Conservation (phyloP, 2,113 vertebrate species). For the Neopipo cinnamomea region DNA sequence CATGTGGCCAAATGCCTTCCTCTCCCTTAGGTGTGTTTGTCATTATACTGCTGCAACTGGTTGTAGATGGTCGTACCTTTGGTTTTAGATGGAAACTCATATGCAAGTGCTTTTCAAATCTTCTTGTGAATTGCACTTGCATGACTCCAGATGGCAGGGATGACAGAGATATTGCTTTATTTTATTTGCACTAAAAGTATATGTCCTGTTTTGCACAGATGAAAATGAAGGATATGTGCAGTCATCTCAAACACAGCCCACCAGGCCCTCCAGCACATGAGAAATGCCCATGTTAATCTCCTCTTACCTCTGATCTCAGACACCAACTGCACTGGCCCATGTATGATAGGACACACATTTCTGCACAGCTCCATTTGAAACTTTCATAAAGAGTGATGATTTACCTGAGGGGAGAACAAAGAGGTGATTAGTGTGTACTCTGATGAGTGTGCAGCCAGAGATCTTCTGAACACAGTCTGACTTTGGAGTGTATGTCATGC, state of each 20-base stretch:
- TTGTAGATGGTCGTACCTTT: not conserved
- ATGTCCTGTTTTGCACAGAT: not conserved
- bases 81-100: not conserved
- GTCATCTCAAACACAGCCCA: not conserved
- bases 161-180: not conserved
- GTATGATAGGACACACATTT: not conserved
- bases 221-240: not conserved
- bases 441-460: not conserved
- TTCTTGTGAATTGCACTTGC: not conserved
- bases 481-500: not conserved
- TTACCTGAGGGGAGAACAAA: not conserved
- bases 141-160: not conserved
- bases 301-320: not conserved
- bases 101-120: not conserved
- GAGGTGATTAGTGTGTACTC: not conserved
- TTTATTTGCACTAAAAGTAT: not conserved
- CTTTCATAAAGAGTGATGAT: not conserved
- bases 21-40: not conserved
- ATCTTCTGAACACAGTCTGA: not conserved
- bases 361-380: not conserved
- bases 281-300: not conserved
- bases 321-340: not conserved
- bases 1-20: not conserved
- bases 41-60: not conserved
- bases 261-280: not conserved